A percentile compares a stretch with the other conserved stretches of the same genome.
Conservation (phyloP, 2,797 vertebrate genomes). For the Sciaenops ocellatus region DNA sequence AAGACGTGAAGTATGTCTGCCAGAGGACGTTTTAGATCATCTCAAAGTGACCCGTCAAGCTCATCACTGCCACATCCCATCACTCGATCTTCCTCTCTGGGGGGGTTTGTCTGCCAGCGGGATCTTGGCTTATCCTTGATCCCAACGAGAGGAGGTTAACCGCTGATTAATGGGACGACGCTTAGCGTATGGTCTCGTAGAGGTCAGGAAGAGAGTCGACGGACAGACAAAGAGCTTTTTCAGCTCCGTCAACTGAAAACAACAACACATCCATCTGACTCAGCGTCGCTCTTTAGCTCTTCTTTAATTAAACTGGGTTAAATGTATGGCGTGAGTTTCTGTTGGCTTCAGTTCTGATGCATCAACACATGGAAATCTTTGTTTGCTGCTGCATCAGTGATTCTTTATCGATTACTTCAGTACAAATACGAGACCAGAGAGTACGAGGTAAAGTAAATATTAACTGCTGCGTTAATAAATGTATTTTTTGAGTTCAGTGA, state of each 20-base stretch:
- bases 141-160: conserved; percentile 10
- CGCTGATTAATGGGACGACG: conserved; percentile 52
- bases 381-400: neutral
- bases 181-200: conserved; percentile 13
- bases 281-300: neutral
- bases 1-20: neutral
- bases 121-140: conserved; percentile 52
- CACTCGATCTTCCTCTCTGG: conserved; percentile 19
- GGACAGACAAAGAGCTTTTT: neutral
- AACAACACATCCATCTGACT: neutral
- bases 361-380: neutral
- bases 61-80: neutral
- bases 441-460: neutral
- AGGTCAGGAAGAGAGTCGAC: conserved; percentile 27
- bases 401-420: neutral
- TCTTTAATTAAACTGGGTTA: conserved; percentile 5
- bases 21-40: neutral
- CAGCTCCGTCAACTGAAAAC: neutral
- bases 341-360: neutral
- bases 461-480: neutral
- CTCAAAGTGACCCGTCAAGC: neutral
- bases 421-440: neutral
- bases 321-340: neutral
- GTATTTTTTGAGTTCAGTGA: no score
- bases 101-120: conserved; percentile 16